A percentile compares a stretch with the other conserved stretches of the same genome.
Evolutionary conservation across 2,797 vertebrate species (phyloP).

Genomic region (Sebastes reedi): DNA sequence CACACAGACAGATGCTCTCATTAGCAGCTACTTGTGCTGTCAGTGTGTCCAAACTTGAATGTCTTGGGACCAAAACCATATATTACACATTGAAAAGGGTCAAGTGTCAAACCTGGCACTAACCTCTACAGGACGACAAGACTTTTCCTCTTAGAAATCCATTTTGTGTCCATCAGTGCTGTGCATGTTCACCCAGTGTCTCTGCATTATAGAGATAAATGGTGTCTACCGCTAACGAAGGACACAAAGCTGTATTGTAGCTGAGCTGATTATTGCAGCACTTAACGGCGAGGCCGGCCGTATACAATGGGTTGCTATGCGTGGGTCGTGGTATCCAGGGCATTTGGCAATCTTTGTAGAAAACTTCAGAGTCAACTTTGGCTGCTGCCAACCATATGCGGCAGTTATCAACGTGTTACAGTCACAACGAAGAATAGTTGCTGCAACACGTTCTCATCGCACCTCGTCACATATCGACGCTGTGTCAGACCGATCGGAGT

Average conservation of each 20-base stretch:
- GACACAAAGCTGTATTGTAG: neutral
- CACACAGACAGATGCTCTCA: slow-evolving; percentile 14
- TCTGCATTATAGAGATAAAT: neutral
- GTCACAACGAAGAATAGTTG: neutral
- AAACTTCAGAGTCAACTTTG: slow-evolving; percentile 7
- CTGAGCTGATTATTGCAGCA: slow-evolving; percentile 6
- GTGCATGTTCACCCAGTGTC: neutral
- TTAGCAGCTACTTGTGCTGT: slow-evolving; percentile 10
- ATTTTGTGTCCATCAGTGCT: neutral
- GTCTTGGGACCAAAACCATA: neutral
- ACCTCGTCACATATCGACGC: no score
- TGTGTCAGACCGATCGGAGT: no score
- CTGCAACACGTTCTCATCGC: no score
- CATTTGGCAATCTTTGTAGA: slow-evolving; percentile 14
- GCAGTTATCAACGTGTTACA: neutral
- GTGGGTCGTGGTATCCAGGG: slow-evolving; percentile 37
- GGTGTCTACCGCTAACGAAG: neutral
- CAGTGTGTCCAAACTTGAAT: neutral
- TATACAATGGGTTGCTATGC: slow-evolving; percentile 17
- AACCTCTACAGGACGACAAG: neutral
- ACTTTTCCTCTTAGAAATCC: neutral
- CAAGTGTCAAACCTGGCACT: neutral
- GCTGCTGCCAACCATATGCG: neutral
- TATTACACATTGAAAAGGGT: neutral
- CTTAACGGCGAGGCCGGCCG: neutral